Percentiles rank a stretch among this genome's conserved stretches.
These are phyloP conservation scores for Eulimnadia texana DNA, from an alignment of 1,140 invertebrate genomes.

Conservation along the genomic window DNA sequence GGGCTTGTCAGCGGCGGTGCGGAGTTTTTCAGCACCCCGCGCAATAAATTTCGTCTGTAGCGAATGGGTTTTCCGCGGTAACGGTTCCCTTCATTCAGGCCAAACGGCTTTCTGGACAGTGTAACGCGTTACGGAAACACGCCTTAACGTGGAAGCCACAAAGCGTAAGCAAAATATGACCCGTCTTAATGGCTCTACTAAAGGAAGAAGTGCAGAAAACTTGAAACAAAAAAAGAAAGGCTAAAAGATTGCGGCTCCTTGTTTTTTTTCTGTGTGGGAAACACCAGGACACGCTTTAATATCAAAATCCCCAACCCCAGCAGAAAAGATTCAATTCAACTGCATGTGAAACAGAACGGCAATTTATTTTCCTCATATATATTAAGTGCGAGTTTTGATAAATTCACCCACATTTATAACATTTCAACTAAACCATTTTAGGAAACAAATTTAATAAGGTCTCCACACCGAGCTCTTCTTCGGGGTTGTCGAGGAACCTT, in stretches of 20 bases:
- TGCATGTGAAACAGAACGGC: background rate
- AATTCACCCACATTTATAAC: too few relatives aligned
- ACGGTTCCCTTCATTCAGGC: background rate
- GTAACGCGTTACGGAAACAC: background rate
- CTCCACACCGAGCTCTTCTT: background rate
- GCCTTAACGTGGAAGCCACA: background rate
- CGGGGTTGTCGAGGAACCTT: background rate
- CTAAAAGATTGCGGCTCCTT: background rate
- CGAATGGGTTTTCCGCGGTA: background rate
- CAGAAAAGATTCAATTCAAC: background rate
- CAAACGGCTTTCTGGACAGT: background rate
- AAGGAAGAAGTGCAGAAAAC: background rate
- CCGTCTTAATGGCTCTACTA: background rate
- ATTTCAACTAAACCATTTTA: too few relatives aligned
- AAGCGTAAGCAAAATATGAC: background rate
- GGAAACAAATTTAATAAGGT: background rate
- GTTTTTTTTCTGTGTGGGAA: background rate
- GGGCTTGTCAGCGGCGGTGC: too few relatives aligned
- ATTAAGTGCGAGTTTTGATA: too few relatives aligned
- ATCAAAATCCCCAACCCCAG: background rate
- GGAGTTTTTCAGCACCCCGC: too few relatives aligned
- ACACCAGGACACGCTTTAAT: background rate
- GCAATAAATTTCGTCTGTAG: too few relatives aligned
- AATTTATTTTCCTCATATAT: background rate
- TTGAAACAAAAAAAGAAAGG: background rate